Percentiles rank a stretch among this genome's conserved stretches.
These are phyloP conservation scores for Craterocephalus amniculus DNA, from an alignment of 2,797 vertebrate species.

Conservation along the genomic window DNA sequence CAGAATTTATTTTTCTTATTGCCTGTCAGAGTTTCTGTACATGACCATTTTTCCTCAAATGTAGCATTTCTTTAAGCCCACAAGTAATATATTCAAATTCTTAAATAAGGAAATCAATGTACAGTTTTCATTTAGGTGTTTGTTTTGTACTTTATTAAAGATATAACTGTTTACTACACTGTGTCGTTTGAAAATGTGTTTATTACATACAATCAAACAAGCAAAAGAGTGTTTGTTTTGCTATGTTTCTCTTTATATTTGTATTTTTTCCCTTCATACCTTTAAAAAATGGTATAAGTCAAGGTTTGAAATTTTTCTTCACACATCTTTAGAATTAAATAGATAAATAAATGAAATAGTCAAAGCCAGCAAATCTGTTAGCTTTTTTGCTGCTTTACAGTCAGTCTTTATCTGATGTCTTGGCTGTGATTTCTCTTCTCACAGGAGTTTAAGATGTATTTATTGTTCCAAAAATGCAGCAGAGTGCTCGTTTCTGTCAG, in stretches of 20 bases:
- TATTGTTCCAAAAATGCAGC: constrained; percentile 20
- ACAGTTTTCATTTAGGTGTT: constrained; percentile 67
- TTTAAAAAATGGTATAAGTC: not conserved
- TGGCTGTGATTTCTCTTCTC: constrained; percentile 37
- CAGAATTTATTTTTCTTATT: not conserved
- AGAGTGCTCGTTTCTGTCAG: constrained; percentile 24
- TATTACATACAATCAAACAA: not conserved
- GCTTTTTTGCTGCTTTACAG: constrained; percentile 40
- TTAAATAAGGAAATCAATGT: constrained; percentile 57
- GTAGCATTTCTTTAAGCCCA: constrained; percentile 60
- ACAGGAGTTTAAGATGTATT: constrained; percentile 29
- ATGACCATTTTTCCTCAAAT: constrained; percentile 49
- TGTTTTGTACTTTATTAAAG: constrained; percentile 82
- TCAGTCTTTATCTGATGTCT: constrained; percentile 47
- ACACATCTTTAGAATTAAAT: constrained; percentile 16
- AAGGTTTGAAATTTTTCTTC: constrained; percentile 40
- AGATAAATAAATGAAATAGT: not conserved
- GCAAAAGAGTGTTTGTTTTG: too few species aligned
- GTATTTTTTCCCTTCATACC: not conserved
- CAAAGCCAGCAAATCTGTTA: constrained; percentile 46
- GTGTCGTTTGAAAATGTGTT: constrained; percentile 13
- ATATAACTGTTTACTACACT: constrained; percentile 58
- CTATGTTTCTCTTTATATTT: not conserved
- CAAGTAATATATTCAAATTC: constrained; percentile 38
- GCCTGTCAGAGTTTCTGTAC: not conserved